These are phyloP conservation scores for Mastacembelus armatus DNA, from an alignment of 2,797 vertebrate species.

Conservation along the genomic window DNA sequence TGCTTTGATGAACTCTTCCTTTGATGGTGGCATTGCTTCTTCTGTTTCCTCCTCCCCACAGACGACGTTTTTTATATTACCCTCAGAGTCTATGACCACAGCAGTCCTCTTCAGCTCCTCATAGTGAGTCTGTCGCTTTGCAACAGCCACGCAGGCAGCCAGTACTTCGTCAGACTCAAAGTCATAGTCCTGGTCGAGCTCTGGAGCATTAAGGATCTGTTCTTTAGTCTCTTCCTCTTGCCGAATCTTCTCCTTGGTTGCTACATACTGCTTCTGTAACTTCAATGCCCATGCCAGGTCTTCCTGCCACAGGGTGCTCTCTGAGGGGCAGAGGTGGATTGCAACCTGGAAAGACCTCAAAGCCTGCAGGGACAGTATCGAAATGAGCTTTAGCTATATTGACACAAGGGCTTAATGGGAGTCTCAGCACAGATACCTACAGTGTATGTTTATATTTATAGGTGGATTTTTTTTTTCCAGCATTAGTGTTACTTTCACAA, in stretches of 20 bases:
- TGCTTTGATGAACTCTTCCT: constrained; percentile 88
- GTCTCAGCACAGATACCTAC: too few relatives aligned
- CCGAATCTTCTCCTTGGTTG: constrained; percentile 72
- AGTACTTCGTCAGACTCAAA: constrained; percentile 97
- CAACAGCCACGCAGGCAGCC: constrained; percentile 92
- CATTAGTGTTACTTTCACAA: too few relatives aligned
- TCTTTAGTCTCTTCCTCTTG: constrained; percentile 73
- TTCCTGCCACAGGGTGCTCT: constrained; percentile 90
- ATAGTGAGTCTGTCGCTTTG: constrained; percentile 86
- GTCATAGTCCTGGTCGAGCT: constrained; percentile 92
- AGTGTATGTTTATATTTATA: too few relatives aligned
- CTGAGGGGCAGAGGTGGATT: constrained; percentile 90
- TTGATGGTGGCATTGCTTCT: constrained; percentile 66
- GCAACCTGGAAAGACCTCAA: constrained; percentile 88
- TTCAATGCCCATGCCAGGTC: constrained; percentile 92
- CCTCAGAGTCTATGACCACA: constrained; percentile 85
- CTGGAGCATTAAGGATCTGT: constrained; percentile 77
- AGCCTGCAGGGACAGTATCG: constrained; percentile 68
- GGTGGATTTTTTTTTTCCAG: too few relatives aligned
- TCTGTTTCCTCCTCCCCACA: constrained; percentile 49
- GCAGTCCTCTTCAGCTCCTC: constrained; percentile 81
- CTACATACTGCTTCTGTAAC: constrained; percentile 84
- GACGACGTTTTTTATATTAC: constrained; percentile 54
- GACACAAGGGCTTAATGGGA: background rate
- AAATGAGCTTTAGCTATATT: background rate